Percentiles rank a stretch among this genome's conserved stretches.
phyloP scores from a whole-genome alignment of 2,888 invertebrate species.

The Macaria liturata region DNA sequence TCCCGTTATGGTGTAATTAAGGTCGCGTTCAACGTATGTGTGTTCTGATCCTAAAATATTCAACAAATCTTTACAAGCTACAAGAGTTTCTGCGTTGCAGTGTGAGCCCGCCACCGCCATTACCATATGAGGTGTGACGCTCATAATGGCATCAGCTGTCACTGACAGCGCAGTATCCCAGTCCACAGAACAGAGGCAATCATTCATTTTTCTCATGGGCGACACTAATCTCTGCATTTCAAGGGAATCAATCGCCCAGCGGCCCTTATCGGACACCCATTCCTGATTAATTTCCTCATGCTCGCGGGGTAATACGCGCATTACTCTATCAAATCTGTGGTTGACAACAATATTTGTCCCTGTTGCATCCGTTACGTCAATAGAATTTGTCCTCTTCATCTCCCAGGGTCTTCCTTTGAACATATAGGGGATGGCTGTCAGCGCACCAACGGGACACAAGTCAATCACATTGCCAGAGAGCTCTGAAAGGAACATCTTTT shows the following conservation, averaged over 20 bases:
- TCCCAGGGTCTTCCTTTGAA: constrained; percentile 99
- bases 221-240: constrained; percentile 96
- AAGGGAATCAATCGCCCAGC: constrained; percentile 98
- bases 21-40: constrained; percentile 58
- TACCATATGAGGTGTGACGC: constrained; percentile 81
- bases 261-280: constrained; percentile 98
- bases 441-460: constrained; percentile 98
- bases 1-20: constrained; percentile 45
- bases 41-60: constrained; percentile 66
- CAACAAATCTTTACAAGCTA: constrained; percentile 66
- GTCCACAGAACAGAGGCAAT: constrained; percentile 90
- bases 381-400: constrained; percentile 86
- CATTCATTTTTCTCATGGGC: constrained; percentile 92
- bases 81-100: constrained; percentile 68
- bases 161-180: constrained; percentile 96
- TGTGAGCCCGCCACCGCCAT: constrained; percentile 68
- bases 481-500: constrained; percentile 98
- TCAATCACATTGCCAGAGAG: constrained; percentile 99
- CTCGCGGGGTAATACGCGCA: constrained; percentile 69
- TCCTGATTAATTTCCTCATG: constrained; percentile 91
- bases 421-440: constrained; percentile 98
- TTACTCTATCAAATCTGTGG: constrained; percentile 60
- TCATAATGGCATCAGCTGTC: constrained; percentile 84
- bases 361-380: constrained; percentile 74
- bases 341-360: constrained; percentile 70